A percentile compares a stretch with the other conserved stretches of the same genome.
phyloP scores from a whole-genome alignment of 2,113 vertebrate genomes.

The Lamprotornis superbus region DNA sequence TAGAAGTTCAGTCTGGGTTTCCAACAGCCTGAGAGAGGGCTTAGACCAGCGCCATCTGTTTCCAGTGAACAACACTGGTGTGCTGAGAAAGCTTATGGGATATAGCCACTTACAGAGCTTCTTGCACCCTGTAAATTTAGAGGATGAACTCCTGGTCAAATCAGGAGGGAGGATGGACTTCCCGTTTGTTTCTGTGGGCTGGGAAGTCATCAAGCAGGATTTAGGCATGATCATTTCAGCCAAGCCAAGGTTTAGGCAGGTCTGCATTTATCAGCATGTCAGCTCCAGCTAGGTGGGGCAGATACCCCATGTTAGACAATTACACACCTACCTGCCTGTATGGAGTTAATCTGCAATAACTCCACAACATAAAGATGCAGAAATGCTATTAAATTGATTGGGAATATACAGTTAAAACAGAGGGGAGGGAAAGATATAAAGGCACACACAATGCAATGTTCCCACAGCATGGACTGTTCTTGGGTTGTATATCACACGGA shows the following conservation, averaged over 20 bases:
- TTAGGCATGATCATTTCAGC: background rate
- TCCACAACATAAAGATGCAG: background rate
- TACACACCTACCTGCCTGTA: background rate
- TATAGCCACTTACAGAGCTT: background rate
- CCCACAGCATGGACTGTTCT: background rate
- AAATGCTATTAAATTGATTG: background rate
- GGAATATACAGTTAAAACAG: background rate
- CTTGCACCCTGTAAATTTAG: background rate
- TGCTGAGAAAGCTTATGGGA: background rate
- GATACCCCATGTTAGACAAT: background rate
- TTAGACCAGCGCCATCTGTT: conserved; percentile 13
- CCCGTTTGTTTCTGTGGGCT: background rate
- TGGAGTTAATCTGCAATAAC: background rate
- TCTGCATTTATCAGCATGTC: background rate
- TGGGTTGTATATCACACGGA: background rate
- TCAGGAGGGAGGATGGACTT: background rate
- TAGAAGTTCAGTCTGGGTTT: background rate
- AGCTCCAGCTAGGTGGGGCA: background rate
- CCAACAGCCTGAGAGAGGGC: background rate
- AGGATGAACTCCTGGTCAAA: background rate
- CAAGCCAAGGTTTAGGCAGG: background rate
- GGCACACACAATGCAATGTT: background rate
- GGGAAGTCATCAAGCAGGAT: background rate
- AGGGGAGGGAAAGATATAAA: background rate
- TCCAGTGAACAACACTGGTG: background rate